A percentile compares a stretch with the other conserved stretches of the same genome.
Conservation (phyloP, 1,140 invertebrate genomes). For the Drosophila nannoptera region DNA sequence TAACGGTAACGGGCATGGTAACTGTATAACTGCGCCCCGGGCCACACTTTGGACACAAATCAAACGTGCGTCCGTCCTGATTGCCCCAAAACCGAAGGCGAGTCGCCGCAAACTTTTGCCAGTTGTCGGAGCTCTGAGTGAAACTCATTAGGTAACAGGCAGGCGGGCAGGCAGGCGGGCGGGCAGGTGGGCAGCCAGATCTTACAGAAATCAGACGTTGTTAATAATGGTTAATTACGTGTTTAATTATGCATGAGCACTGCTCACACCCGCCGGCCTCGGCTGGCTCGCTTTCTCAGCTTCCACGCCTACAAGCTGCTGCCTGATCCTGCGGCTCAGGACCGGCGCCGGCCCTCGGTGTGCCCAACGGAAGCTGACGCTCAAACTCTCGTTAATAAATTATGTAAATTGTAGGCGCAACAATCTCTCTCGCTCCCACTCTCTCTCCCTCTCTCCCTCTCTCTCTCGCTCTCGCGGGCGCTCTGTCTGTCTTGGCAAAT, state of each 20-base stretch:
- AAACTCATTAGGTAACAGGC: slow-evolving; percentile 68
- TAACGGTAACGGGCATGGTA: slow-evolving; percentile 28
- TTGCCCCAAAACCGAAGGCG: slow-evolving; percentile 36
- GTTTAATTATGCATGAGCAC: slow-evolving; percentile 74
- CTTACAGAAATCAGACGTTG: slow-evolving; percentile 71
- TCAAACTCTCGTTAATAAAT: slow-evolving; percentile 77
- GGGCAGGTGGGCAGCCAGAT: slow-evolving; percentile 36
- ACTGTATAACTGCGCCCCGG: slow-evolving; percentile 11
- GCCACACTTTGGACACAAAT: slow-evolving; percentile 59
- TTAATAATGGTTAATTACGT: slow-evolving; percentile 78
- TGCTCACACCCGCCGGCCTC: slow-evolving; percentile 32
- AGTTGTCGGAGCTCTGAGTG: slow-evolving; percentile 43
- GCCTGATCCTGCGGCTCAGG: slow-evolving; percentile 29
- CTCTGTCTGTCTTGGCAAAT: slow-evolving; percentile 33
- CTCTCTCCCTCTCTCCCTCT: neutral
- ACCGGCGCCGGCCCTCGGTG: slow-evolving; percentile 12
- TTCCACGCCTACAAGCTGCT: slow-evolving; percentile 1
- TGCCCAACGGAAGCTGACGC: slow-evolving; percentile 66
- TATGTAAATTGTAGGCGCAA: slow-evolving; percentile 76
- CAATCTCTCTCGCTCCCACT: slow-evolving; percentile 28
- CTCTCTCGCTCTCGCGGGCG: neutral
- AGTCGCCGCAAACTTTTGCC: slow-evolving; percentile 37
- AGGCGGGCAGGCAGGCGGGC: slow-evolving; percentile 10
- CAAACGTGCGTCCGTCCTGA: slow-evolving; percentile 59
- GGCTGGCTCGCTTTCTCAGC: neutral